These are phyloP conservation scores for Scaptomyza pallida DNA, from an alignment of 1,140 invertebrate species.

Conservation along the genomic window DNA sequence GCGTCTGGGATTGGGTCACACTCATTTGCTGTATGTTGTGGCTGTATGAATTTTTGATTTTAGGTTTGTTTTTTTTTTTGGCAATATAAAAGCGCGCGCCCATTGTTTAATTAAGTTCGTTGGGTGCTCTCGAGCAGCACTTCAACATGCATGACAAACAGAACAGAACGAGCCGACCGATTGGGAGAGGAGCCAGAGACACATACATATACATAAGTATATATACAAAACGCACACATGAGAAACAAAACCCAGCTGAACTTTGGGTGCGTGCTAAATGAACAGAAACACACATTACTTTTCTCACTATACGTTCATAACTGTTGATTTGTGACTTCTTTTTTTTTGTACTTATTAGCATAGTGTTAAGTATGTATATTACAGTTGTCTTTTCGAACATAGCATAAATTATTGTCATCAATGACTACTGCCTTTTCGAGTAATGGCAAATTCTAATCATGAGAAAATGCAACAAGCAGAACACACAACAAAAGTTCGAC, in stretches of 20 bases:
- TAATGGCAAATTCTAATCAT: not conserved
- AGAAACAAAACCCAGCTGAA: slow-evolving; percentile 32
- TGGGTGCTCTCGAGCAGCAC: slow-evolving; percentile 34
- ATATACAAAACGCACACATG: too few relatives aligned
- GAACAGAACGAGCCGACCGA: slow-evolving; percentile 34
- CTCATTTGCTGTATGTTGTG: slow-evolving; percentile 40
- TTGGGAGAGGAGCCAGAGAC: not conserved
- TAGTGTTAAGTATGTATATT: not conserved
- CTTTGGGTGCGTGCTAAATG: slow-evolving; percentile 12
- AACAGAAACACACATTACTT: not conserved
- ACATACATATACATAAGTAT: not conserved
- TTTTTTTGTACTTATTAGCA: not conserved
- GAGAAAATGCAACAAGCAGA: slow-evolving; percentile 2
- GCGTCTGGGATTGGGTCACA: slow-evolving; percentile 55
- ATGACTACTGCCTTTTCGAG: not conserved
- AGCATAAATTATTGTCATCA: not conserved
- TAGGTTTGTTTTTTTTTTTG: slow-evolving; percentile 28
- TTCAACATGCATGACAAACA: slow-evolving; percentile 47
- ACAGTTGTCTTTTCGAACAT: not conserved
- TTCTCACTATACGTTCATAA: slow-evolving; percentile 10
- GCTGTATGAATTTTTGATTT: slow-evolving; percentile 27
- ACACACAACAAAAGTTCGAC: slow-evolving; percentile 23
- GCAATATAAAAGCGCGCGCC: slow-evolving; percentile 43
- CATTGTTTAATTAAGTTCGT: slow-evolving; percentile 50
- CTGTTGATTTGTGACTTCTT: not conserved